Evolutionary conservation across 2,113 vertebrate species (phyloP).

Genomic region (Ciconia stormi): DNA sequence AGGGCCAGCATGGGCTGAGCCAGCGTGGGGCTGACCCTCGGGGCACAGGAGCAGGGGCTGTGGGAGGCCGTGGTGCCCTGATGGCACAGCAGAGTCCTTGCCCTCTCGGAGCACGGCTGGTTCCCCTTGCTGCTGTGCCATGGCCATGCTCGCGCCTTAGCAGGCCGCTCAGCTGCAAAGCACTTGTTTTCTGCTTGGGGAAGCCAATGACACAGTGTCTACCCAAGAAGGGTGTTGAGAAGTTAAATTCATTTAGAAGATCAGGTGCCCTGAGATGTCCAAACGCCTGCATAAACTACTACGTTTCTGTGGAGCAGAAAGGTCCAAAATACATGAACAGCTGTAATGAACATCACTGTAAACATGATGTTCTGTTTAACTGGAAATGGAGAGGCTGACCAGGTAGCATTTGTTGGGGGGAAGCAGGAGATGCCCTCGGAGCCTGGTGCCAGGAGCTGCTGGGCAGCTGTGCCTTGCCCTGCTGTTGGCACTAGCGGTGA

Average conservation of each 20-base stretch:
- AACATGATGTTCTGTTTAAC: neutral
- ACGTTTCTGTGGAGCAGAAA: neutral
- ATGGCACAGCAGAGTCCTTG: neutral
- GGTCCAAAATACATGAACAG: neutral
- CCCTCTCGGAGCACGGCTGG: neutral
- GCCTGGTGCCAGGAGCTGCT: fast-evolving
- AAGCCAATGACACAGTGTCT: neutral
- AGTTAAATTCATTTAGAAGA: neutral
- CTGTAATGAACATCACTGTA: neutral
- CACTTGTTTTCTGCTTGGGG: neutral
- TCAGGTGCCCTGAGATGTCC: neutral
- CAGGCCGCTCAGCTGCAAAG: neutral
- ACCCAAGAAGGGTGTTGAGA: neutral
- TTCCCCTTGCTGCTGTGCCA: neutral
- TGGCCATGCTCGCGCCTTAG: fast-evolving
- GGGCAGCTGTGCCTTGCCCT: neutral
- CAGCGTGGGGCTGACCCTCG: fast-evolving
- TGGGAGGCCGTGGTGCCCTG: neutral
- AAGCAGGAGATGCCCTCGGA: neutral
- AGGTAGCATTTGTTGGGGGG: neutral
- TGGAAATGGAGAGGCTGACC: neutral
- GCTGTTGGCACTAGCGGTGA: neutral
- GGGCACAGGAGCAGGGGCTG: neutral
- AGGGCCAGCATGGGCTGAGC: neutral
- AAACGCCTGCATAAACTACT: neutral